phyloP scores from a whole-genome alignment of 2,888 invertebrate species.

The Drosophila recens region DNA sequence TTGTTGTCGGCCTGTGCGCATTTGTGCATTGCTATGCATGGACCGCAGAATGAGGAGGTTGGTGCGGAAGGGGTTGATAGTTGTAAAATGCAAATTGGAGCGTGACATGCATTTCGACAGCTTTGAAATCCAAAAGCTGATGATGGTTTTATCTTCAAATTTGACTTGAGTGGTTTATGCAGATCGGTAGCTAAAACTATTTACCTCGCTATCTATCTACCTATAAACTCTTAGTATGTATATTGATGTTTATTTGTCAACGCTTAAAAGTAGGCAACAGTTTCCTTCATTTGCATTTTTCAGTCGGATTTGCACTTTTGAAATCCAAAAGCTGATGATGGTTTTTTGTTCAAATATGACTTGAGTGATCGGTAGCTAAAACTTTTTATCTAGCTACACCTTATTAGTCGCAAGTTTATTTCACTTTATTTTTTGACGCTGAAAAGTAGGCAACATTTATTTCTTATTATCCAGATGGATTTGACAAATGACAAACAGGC shows the following conservation, averaged over 20 bases:
- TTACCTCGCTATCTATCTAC: slow-evolving; percentile 11
- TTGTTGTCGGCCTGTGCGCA: slow-evolving; percentile 15
- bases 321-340: too few species aligned
- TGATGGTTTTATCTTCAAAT: slow-evolving; percentile 44
- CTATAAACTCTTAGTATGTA: background rate
- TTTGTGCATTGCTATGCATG: slow-evolving; percentile 26
- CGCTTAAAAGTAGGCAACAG: slow-evolving; percentile 52
- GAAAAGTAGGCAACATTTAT: slow-evolving; percentile 50
- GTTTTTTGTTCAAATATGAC: too few species aligned
- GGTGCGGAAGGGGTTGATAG: slow-evolving; percentile 20
- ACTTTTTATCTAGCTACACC: too few species aligned
- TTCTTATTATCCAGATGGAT: slow-evolving; percentile 5
- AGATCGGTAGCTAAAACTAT: slow-evolving; percentile 4
- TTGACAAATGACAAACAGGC: slow-evolving; percentile 64
- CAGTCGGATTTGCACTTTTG: slow-evolving; percentile 23
- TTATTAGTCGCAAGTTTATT: too few species aligned
- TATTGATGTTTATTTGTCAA: background rate
- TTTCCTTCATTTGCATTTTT: slow-evolving; percentile 18
- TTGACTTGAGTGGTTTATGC: slow-evolving; percentile 26
- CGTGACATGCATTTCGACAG: slow-evolving; percentile 78
- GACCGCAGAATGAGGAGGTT: background rate
- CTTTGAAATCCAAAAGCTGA: slow-evolving; percentile 52
- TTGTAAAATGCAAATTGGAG: slow-evolving; percentile 74
- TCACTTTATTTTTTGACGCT: slow-evolving; percentile 1
- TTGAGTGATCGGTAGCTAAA: too few species aligned